Evolutionary conservation across 2,797 vertebrate genomes (phyloP).

Genomic region (Phrynocephalus vlangalii): DNA sequence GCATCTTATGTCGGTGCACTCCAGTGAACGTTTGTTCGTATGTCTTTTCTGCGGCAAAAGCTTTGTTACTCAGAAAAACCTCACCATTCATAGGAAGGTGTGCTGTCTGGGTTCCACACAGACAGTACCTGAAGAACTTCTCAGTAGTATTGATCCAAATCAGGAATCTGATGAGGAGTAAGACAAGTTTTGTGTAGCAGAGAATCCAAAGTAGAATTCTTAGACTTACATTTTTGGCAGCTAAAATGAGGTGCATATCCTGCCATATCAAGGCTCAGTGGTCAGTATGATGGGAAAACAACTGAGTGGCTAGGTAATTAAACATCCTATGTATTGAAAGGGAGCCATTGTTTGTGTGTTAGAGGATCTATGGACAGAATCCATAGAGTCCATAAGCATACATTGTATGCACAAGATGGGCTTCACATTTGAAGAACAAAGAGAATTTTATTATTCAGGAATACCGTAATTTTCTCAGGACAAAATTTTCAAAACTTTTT

Average conservation of each 20-base stretch:
- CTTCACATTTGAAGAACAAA: not conserved
- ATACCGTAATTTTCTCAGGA: not conserved
- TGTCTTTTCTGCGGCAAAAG: constrained; percentile 82
- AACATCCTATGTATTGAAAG: not conserved
- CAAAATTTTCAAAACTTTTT: not conserved
- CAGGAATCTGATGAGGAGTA: constrained; percentile 36
- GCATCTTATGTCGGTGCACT: constrained; percentile 81
- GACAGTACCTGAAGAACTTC: constrained; percentile 40
- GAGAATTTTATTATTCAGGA: not conserved
- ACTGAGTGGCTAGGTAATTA: not conserved
- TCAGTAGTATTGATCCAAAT: constrained; percentile 54
- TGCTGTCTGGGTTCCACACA: constrained; percentile 78
- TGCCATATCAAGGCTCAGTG: too few species aligned
- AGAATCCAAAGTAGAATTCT: not conserved
- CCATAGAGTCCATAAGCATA: not conserved
- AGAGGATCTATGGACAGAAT: not conserved
- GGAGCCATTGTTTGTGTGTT: not conserved
- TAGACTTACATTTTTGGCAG: not conserved
- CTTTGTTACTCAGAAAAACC: constrained; percentile 84
- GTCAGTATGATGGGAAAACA: not conserved
- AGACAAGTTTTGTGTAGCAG: not conserved
- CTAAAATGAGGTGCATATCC: not conserved
- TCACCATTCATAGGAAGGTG: constrained; percentile 80
- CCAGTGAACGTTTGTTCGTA: constrained; percentile 73
- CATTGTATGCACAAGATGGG: not conserved